These are phyloP conservation scores for Diarsia brunnea DNA, from an alignment of 2,888 invertebrate species.

Conservation along the genomic window DNA sequence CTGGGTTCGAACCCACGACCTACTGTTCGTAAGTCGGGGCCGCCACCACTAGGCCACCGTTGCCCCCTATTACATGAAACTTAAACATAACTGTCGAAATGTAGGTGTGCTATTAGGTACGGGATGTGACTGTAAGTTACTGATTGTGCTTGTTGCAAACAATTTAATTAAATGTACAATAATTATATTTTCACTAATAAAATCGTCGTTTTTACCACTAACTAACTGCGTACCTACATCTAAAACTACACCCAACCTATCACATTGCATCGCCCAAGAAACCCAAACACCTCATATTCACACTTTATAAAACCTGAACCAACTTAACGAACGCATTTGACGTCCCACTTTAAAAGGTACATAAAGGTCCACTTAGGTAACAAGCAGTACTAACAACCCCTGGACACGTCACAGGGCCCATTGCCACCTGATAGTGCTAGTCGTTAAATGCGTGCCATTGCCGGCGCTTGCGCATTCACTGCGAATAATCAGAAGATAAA, in stretches of 20 bases:
- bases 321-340: conserved; percentile 62
- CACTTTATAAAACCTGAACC: conserved; percentile 42
- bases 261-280: conserved; percentile 7
- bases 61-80: too few species aligned
- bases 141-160: too few species aligned
- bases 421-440: conserved; percentile 76
- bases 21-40: too few species aligned
- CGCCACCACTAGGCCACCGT: too few species aligned
- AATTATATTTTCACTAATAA: too few species aligned
- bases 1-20: too few species aligned
- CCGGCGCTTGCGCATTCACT: conserved; percentile 66
- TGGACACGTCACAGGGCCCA: conserved; percentile 66
- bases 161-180: too few species aligned
- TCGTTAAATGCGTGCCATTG: conserved; percentile 74
- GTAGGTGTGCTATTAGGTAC: too few species aligned
- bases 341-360: conserved; percentile 69
- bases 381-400: conserved; percentile 79
- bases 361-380: conserved; percentile 72
- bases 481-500: conserved; percentile 64
- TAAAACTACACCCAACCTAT: not conserved
- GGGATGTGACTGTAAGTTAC: too few species aligned
- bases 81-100: too few species aligned
- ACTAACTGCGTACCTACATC: not conserved
- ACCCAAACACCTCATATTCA: conserved; percentile 26
- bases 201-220: not conserved